These are phyloP conservation scores for Caenorhabditis tropicalis DNA, from an alignment of 1,140 invertebrate species.

Conservation along the genomic window DNA sequence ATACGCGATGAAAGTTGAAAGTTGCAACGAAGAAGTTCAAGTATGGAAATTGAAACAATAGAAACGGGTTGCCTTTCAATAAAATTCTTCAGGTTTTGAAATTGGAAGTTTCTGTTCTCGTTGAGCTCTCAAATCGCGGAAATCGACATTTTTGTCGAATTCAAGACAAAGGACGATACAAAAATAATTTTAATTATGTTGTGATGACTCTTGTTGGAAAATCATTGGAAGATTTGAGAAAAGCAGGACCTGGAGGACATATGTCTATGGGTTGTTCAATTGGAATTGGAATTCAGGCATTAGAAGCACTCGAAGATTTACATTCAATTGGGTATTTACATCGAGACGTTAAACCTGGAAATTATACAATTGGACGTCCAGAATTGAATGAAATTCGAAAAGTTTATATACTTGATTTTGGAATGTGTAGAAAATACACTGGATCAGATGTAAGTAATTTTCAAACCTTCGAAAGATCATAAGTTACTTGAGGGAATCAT, in stretches of 20 bases:
- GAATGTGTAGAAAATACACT: conserved; percentile 67
- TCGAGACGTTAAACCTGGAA: conserved; percentile 64
- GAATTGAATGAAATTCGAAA: conserved; percentile 62
- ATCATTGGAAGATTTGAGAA: conserved; percentile 57
- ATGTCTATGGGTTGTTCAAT: conserved; percentile 62
- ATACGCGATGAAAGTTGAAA: conserved; percentile 64
- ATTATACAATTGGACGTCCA: conserved; percentile 59
- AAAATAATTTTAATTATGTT: conserved; percentile 57
- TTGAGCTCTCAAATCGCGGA: conserved; percentile 52
- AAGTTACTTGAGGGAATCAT: conserved; percentile 54
- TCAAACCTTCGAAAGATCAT: background rate
- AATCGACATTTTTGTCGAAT: conserved; percentile 58
- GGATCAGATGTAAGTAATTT: conserved; percentile 46
- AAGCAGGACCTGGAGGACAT: conserved; percentile 1
- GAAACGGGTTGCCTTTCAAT: background rate
- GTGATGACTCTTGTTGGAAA: conserved; percentile 66
- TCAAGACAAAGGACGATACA: conserved; percentile 31
- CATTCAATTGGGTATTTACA: conserved; percentile 64
- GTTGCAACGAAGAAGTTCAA: conserved; percentile 54
- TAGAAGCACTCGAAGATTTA: conserved; percentile 64
- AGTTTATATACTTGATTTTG: conserved; percentile 67
- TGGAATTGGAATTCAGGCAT: conserved; percentile 60
- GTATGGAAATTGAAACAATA: background rate
- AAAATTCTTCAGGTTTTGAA: background rate
- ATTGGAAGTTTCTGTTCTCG: conserved; percentile 41